A percentile compares a stretch with the other conserved stretches of the same genome.
phyloP scores from a whole-genome alignment of 2,888 invertebrate species.

The Didymodactylos carnosus region DNA sequence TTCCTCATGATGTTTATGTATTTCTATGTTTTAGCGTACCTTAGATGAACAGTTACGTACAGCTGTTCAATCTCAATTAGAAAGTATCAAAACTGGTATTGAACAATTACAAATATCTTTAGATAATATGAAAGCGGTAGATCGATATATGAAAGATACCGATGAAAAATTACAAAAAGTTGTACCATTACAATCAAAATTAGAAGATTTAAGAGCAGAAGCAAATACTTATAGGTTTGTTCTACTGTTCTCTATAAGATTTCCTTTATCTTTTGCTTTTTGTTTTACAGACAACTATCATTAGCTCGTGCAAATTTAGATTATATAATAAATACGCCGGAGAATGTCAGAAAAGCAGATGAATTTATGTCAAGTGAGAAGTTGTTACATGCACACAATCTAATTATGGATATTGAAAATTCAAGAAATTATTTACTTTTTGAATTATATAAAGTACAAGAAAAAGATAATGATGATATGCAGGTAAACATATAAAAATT shows the following conservation, averaged over 20 bases:
- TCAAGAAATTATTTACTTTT: slow-evolving; percentile 4
- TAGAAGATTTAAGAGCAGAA: slow-evolving; percentile 12
- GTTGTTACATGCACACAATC: slow-evolving; percentile 72
- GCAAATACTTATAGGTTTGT: not conserved
- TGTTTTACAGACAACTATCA: slow-evolving; percentile 45
- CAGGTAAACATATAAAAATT: not conserved
- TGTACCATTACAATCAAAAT: slow-evolving; percentile 14
- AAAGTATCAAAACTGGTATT: slow-evolving; percentile 79
- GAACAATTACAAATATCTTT: slow-evolving; percentile 67
- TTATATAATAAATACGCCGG: slow-evolving; percentile 89
- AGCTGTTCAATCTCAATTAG: slow-evolving; percentile 91
- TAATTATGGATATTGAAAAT: slow-evolving; percentile 23
- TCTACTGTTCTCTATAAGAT: not conserved
- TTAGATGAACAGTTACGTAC: slow-evolving; percentile 85
- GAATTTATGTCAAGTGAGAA: slow-evolving; percentile 84
- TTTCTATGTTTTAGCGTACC: slow-evolving; percentile 45
- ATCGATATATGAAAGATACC: slow-evolving; percentile 19
- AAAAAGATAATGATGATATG: slow-evolving; percentile 18
- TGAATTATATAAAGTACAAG: slow-evolving; percentile 1
- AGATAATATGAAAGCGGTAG: slow-evolving; percentile 52
- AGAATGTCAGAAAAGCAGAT: slow-evolving; percentile 78
- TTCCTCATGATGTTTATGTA: not conserved
- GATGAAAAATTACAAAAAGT: slow-evolving; percentile 8
- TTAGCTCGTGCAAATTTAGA: slow-evolving; percentile 92
- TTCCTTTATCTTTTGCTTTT: not conserved